Percentiles rank a stretch among this genome's conserved stretches.
Evolutionary conservation across 2,888 invertebrate species (phyloP).

Genomic region (Ormyrus nitidulus): DNA sequence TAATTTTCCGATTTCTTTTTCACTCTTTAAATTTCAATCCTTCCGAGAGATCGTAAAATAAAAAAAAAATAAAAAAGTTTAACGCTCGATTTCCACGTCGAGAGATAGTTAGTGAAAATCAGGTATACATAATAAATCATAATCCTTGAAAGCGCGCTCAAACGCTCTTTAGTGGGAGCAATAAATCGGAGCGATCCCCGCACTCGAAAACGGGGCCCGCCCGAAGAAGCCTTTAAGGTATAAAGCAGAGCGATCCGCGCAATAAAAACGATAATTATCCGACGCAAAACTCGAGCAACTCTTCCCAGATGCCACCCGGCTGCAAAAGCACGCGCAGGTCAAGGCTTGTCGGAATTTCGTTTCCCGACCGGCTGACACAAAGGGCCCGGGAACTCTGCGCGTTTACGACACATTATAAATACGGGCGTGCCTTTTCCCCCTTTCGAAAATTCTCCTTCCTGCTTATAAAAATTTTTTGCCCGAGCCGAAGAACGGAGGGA

Average conservation of each 20-base stretch:
- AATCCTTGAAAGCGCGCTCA: too few species aligned
- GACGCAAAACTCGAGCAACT: constrained; percentile 30
- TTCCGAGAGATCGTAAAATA: too few species aligned
- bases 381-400: neutral
- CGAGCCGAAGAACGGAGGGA: neutral
- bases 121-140: too few species aligned
- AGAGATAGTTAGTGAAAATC: too few species aligned
- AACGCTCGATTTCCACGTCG: too few species aligned
- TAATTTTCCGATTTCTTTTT: too few species aligned
- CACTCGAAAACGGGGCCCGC: neutral
- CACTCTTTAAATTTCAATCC: too few species aligned
- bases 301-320: neutral
- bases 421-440: neutral
- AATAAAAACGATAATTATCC: constrained; percentile 46
- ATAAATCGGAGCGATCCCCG: too few species aligned
- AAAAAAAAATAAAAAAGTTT: too few species aligned
- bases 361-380: neutral
- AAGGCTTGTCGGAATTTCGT: constrained; percentile 6
- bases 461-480: constrained; percentile 26
- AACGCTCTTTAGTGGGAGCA: too few species aligned
- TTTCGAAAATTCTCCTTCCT: constrained; percentile 2
- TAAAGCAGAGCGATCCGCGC: neutral
- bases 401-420: neutral
- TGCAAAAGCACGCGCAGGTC: constrained; percentile 11
- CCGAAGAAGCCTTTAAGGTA: too few species aligned